These are phyloP conservation scores for Conchocele bisecta DNA, from an alignment of 2,888 invertebrate genomes.

Conservation along the genomic window DNA sequence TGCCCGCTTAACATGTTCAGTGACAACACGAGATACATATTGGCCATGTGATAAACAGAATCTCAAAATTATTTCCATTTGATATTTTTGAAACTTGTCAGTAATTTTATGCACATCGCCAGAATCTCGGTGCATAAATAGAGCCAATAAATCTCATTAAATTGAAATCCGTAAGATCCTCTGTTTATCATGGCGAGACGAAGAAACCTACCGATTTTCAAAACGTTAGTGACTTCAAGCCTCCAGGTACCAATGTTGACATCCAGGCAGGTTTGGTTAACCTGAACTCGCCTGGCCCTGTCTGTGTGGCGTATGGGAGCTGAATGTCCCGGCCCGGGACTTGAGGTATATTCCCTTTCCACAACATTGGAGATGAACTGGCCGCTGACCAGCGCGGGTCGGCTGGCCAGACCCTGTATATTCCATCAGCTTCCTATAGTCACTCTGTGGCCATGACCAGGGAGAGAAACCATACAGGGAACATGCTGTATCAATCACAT, in stretches of 20 bases:
- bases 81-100: no score
- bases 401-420: slow-evolving; percentile 67
- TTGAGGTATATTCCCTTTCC: slow-evolving; percentile 73
- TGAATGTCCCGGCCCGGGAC: slow-evolving; percentile 53
- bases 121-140: no score
- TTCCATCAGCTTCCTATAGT: slow-evolving; percentile 68
- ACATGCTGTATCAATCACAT: slow-evolving; percentile 48
- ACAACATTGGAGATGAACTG: slow-evolving; percentile 72
- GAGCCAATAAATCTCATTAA: no score
- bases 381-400: slow-evolving; percentile 50
- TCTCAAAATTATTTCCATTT: no score
- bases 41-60: no score
- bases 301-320: slow-evolving; percentile 62
- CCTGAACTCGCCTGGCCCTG: slow-evolving; percentile 22
- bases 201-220: no score
- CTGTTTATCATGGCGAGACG: no score
- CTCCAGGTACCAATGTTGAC: slow-evolving; percentile 37
- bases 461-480: slow-evolving; percentile 76
- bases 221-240: no score
- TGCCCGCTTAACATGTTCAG: no score
- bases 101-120: no score
- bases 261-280: slow-evolving; percentile 20
- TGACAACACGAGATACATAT: no score
- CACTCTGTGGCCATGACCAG: slow-evolving; percentile 65
- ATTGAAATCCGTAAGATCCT: no score